Evolutionary conservation across 2,888 invertebrate species (phyloP), one percentile per base, ranked within the genome.

Genomic region (Metalampra italica): DNA sequence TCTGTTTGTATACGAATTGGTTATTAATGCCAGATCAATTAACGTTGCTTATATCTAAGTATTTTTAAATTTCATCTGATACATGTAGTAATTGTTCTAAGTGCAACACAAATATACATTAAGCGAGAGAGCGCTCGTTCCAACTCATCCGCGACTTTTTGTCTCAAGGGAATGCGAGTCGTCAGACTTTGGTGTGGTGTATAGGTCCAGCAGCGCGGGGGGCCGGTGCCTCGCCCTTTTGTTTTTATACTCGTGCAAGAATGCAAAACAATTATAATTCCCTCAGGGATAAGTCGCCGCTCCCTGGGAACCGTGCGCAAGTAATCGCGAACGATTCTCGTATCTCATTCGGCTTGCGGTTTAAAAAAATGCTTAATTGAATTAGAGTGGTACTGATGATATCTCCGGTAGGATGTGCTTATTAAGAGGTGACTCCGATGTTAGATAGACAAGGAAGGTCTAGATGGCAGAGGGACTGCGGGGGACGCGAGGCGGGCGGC

Each of bases 211-310:
- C 82, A 75, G 82, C 62, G 82, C 86, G 86, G 84, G 84, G 43
- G 86, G 83, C 81, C 80, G 67, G 66, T 66, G 62, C 64, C 67
- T 72, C 69, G 76, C 72, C 77, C 82, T 88, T 87, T 88, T 86
- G 84, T 87, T 88, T 85, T 89, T 87, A 80, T 89, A 78, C 79
- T 78, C 83, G 78, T 81, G 82, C 84, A 87, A 85, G 87, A 89
- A 88, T 87, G 88, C 88, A 88, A 88, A 88, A 86, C 87, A 89
- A 88, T 89, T 88, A 87, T 87, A 85, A 86, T 82, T 82, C 81
- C 79, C 83, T 71, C 75, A 73, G 82, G 84, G 83, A 87, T 82
- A 83, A 82, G 73, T 75, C 73, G 76, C 74, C 68, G 76, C 75
- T 79, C 74, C 76, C 75, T 75, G 75, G 72, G 78, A 82, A 82